These are phyloP conservation scores for Diabrotica undecimpunctata DNA, from an alignment of 1,140 invertebrate species.

Conservation along the genomic window DNA sequence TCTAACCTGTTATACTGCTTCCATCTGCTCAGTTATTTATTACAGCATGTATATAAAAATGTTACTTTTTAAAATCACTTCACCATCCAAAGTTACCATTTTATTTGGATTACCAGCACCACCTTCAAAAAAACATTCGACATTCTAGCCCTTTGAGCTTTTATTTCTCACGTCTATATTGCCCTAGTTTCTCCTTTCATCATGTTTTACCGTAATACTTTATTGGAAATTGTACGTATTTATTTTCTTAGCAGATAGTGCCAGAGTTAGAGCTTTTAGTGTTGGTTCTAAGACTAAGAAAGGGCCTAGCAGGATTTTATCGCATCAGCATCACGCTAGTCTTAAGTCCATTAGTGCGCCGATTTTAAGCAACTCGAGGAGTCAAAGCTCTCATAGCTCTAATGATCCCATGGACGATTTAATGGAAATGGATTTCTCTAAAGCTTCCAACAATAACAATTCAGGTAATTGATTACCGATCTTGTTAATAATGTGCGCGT, in stretches of 20 bases:
- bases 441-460: slow-evolving; percentile 8
- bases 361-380: slow-evolving; percentile 50
- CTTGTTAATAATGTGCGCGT: no score
- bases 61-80: no score
- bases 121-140: no score
- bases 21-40: no score
- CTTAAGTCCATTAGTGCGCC: slow-evolving; percentile 60
- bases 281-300: slow-evolving; percentile 62
- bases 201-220: background rate
- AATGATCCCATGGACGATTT: slow-evolving; percentile 68
- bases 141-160: no score
- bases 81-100: no score
- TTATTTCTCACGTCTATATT: no score
- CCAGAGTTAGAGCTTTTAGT: slow-evolving; percentile 64
- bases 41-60: no score
- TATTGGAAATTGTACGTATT: background rate
- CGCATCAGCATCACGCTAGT: slow-evolving; percentile 37
- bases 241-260: slow-evolving; percentile 32
- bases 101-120: no score
- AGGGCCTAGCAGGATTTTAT: slow-evolving; percentile 39
- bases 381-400: slow-evolving; percentile 58
- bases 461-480: background rate
- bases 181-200: no score
- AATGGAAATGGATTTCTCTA: slow-evolving; percentile 76
- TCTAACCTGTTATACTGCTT: no score